These are phyloP conservation scores for Eustalomyia histrio DNA, from an alignment of 2,888 invertebrate genomes.

Conservation along the genomic window DNA sequence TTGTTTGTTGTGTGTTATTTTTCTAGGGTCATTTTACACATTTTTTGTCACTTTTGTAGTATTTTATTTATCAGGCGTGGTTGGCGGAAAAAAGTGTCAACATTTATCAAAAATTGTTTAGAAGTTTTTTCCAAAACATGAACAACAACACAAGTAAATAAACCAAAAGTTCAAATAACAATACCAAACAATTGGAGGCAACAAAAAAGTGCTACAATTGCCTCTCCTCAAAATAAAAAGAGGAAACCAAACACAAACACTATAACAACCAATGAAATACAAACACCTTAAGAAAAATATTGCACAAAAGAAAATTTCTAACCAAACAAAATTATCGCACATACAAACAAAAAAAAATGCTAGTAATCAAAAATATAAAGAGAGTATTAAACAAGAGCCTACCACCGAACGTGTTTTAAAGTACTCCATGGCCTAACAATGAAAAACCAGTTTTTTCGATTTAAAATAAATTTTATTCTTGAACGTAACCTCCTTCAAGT, in stretches of 20 bases:
- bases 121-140: constrained; percentile 54
- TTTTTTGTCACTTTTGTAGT: constrained; percentile 36
- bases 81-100: constrained; percentile 77
- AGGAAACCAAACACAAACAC: constrained; percentile 36
- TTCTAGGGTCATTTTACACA: constrained; percentile 33
- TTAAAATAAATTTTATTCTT: no score
- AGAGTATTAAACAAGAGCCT: no score
- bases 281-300: constrained; percentile 58
- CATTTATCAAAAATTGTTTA: constrained; percentile 77
- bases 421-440: no score
- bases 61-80: constrained; percentile 77
- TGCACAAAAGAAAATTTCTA: constrained; percentile 42
- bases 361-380: constrained; percentile 14
- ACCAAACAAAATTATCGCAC: constrained; percentile 26
- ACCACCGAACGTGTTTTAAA: no score
- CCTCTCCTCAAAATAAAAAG: constrained; percentile 51
- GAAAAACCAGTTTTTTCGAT: no score
- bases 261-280: constrained; percentile 8
- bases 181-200: constrained; percentile 50
- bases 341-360: constrained; percentile 15
- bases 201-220: constrained; percentile 55
- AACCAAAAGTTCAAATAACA: constrained; percentile 52
- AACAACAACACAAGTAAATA: constrained; percentile 27
- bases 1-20: constrained; percentile 13
- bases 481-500: no score